Evolutionary conservation across 2,888 invertebrate genomes (phyloP), one percentile per base, ranked within the genome.

Genomic region (Sinohyriopsis cumingii): DNA sequence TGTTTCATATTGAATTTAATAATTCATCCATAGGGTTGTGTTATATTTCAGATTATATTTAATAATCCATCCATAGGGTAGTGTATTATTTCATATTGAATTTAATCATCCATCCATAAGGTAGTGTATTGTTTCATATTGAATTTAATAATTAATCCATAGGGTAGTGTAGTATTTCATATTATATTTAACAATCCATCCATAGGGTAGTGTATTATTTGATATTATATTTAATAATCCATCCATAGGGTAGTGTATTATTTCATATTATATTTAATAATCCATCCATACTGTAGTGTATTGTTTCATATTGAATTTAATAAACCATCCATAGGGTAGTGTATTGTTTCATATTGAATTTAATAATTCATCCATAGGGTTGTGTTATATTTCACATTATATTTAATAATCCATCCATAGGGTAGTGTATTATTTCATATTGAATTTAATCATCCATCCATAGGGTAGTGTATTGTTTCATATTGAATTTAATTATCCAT

Each of bases 1-100:
- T 33, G 5, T 33, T 33, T 33, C 33, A 33, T 33, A 33, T 33
- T 33, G 5, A 15, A 12, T 65, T 18, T 55, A 91, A 95, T 56
- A 97, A 97, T 92, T 94, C 94, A 67, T 95, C 95, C 76, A 91
- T 97, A 19, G 92, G 91, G 95, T 95, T 89, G 86, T 33, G 33
- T 33, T 4, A 4, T 33, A 33, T 33, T 33, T 33, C 33, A 33
- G 3, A 33, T 33, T 33, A 0, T 5, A 7, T 33, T 7, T 33
- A 5, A 20, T n/a, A n/a, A 25, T 63, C 74, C 71, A n/a, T 74
- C 68, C 24, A 69, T 71, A 55, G 67, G 69, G 72, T 72, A 65
- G 63, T 12, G 33, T 5, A 24, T 55, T 20, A 15, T 19, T 22
- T n/a, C 53, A 53, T 25, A 54, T n/a, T 25, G 33, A 15, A 12